These are phyloP conservation scores for Cichlasoma orientale DNA, from an alignment of 2,797 vertebrate genomes.

Conservation along the genomic window DNA sequence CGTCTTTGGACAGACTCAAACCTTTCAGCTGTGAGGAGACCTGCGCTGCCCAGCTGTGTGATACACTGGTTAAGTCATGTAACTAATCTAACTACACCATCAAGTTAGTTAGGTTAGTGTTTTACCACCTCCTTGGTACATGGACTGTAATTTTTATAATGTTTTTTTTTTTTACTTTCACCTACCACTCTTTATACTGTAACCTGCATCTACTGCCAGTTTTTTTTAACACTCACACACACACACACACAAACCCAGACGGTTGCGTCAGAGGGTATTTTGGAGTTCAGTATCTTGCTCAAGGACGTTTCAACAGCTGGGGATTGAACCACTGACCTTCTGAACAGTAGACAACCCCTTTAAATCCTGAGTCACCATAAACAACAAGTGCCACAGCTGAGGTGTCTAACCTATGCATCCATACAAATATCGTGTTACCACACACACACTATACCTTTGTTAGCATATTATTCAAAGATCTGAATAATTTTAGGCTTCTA, in stretches of 20 bases:
- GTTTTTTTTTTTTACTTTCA: neutral
- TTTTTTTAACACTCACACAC: too few relatives aligned
- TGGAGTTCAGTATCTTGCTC: too few relatives aligned
- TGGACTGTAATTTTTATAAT: neutral
- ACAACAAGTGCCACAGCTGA: neutral
- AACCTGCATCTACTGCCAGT: neutral
- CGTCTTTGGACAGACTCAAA: neutral
- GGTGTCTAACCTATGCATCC: neutral
- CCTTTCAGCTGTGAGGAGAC: neutral
- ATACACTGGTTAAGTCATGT: neutral
- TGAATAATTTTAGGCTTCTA: too few relatives aligned
- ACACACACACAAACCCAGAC: too few relatives aligned
- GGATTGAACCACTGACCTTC: fast-evolving
- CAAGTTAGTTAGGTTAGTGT: neutral
- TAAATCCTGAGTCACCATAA: neutral
- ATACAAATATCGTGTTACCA: too few relatives aligned
- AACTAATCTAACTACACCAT: neutral
- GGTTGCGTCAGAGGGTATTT: fast-evolving
- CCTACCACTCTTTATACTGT: neutral
- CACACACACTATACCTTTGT: too few relatives aligned
- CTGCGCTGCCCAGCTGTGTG: neutral
- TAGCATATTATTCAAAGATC: too few relatives aligned
- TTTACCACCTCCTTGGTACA: neutral
- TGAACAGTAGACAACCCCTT: neutral
- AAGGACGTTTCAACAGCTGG: neutral